Evolutionary conservation across 1,140 invertebrate genomes (phyloP).

Genomic region (Solen grandis): DNA sequence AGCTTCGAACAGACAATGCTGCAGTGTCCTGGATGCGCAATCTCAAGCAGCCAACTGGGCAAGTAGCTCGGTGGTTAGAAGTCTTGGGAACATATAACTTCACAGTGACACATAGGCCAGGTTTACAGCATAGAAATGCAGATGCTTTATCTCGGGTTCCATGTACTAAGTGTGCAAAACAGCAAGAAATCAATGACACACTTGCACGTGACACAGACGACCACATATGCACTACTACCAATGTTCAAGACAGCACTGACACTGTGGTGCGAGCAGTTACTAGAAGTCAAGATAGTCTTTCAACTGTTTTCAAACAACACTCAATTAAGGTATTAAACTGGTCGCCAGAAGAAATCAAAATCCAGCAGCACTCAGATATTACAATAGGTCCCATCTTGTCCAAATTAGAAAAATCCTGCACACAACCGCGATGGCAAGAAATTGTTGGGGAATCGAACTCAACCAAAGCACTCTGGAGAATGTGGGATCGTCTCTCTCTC

Average conservation of each 20-base stretch:
- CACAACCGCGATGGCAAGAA: slow-evolving; percentile 17
- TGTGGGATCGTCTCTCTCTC: slow-evolving; percentile 53
- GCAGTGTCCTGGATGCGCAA: slow-evolving; percentile 62
- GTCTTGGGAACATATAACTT: slow-evolving; percentile 64
- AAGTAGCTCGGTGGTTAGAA: slow-evolving; percentile 67
- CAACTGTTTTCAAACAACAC: background rate
- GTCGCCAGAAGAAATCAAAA: background rate
- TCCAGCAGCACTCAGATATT: no score
- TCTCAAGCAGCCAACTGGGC: slow-evolving; percentile 55
- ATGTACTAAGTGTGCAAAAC: slow-evolving; percentile 32
- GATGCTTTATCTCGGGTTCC: slow-evolving; percentile 63
- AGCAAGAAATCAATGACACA: background rate
- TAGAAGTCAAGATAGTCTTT: no score
- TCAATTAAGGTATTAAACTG: background rate
- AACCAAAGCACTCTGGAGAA: slow-evolving; percentile 51
- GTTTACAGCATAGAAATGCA: slow-evolving; percentile 65
- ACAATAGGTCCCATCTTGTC: no score
- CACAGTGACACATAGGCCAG: slow-evolving; percentile 60
- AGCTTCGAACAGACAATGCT: slow-evolving; percentile 60
- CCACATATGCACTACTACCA: no score
- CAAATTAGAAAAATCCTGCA: no score
- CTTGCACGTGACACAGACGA: no score
- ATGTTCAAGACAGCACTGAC: background rate
- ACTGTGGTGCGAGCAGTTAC: background rate
- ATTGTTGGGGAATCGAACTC: background rate